Conservation (phyloP, 2,888 invertebrate species). For the Venustoraphidia nigricollis region DNA sequence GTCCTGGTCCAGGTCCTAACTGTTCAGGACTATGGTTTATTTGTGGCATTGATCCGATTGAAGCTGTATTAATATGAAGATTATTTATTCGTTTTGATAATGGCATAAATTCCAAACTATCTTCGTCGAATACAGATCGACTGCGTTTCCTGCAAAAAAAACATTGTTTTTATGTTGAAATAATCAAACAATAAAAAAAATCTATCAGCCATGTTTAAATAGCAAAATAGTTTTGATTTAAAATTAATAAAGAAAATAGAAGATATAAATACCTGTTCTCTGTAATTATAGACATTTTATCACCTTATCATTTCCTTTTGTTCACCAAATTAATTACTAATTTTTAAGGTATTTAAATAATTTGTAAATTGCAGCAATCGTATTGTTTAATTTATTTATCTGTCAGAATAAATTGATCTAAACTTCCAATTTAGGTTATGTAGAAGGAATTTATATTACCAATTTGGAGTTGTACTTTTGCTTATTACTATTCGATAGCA, state of each 20-base stretch:
- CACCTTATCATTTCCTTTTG: no score
- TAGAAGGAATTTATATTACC: no score
- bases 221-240: background rate
- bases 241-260: conserved; percentile 8
- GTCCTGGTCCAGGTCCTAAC: conserved; percentile 4
- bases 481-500: no score
- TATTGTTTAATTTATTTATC: no score
- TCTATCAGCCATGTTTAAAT: conserved; percentile 1
- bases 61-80: conserved; percentile 57
- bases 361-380: no score
- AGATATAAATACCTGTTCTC: conserved; percentile 3
- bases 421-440: no score
- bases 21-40: background rate
- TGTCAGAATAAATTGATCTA: no score
- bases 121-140: conserved; percentile 51
- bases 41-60: conserved; percentile 16
- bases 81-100: conserved; percentile 83
- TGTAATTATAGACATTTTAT: background rate
- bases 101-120: conserved; percentile 66
- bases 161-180: conserved; percentile 1
- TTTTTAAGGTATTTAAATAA: no score
- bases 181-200: background rate
- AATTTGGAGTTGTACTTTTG: no score
- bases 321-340: no score
- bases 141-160: conserved; percentile 52